Base-by-base conservation (phyloP, 1,140 invertebrate genomes). In the Saccostrea echinata region DNA sequence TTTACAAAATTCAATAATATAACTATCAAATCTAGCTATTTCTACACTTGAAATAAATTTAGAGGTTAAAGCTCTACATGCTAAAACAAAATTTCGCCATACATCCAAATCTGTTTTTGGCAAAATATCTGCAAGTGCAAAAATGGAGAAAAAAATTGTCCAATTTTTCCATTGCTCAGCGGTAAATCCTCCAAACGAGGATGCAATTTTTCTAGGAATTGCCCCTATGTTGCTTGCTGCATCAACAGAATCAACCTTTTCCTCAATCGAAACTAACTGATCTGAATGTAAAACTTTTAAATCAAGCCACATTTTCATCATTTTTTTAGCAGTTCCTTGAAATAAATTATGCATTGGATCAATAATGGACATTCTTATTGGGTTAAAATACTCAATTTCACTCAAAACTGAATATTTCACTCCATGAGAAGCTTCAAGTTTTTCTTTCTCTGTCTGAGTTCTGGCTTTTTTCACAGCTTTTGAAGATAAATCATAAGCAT, bases 81-180 rank as follows among this genome's bases (percentile, higher is more conserved):
- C 84, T 35, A 85, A 53, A 43, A 91, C 90, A 88, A 89, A 90
- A 11, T 85, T 33, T 33, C 86, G 24, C 88, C 86, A 91, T 18
- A 43, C 51, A 21, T 88, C 84, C n/a, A 85, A 81, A 87, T 90
- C 76, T 21, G 64, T n/a, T 27, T 87, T 71, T 43, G 90, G 90
- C 18, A 90, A 27, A n/a, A 88, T 86, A 35, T 71, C 71, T 52
- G 84, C 81, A 16, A 90, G 64, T 18, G 88, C 81, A 89, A 64
- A 85, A 16, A 89, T 64, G 12, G 90, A 90, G 84, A 84, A 89
- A 18, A 88, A 27, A 16, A 30, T n/a, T 82, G 81, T 85, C 88
- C 86, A 88, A 64, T 86, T 91, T 57, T 90, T 91, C 68, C 84
- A 87, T 30, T 89, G 90, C 24, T 89, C 90, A 43, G 90, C 90